Evolutionary conservation across 1,140 invertebrate species (phyloP).

Genomic region (Grapholita molesta): DNA sequence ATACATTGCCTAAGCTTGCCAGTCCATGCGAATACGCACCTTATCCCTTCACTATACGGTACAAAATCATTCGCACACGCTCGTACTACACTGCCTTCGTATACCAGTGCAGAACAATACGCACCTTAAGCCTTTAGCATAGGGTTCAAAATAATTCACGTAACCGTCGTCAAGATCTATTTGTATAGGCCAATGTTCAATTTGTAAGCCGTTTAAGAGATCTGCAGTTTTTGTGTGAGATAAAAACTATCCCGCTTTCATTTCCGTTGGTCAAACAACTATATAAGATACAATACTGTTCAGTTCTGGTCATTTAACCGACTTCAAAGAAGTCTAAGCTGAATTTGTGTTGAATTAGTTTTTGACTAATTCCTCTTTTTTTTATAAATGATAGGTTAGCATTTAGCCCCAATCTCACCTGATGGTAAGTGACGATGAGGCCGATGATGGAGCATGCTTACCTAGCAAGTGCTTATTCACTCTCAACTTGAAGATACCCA

Average conservation of each 20-base stretch:
- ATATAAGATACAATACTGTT: background rate
- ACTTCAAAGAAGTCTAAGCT: no score
- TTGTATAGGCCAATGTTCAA: background rate
- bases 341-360: no score
- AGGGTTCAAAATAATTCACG: background rate
- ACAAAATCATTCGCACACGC: background rate
- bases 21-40: background rate
- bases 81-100: background rate
- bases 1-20: no score
- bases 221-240: background rate
- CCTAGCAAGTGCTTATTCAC: no score
- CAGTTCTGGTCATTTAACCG: no score
- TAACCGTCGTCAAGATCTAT: background rate
- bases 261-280: background rate
- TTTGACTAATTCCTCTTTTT: no score
- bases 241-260: background rate
- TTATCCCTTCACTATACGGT: background rate
- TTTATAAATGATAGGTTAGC: no score
- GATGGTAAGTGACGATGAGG: no score
- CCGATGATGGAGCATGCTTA: no score
- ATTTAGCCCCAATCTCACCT: no score
- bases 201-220: background rate
- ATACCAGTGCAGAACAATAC: background rate
- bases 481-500: no score
- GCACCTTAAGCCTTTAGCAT: background rate